These are phyloP conservation scores for Scaptomyza reducta DNA, from an alignment of 2,888 invertebrate species.

Conservation along the genomic window DNA sequence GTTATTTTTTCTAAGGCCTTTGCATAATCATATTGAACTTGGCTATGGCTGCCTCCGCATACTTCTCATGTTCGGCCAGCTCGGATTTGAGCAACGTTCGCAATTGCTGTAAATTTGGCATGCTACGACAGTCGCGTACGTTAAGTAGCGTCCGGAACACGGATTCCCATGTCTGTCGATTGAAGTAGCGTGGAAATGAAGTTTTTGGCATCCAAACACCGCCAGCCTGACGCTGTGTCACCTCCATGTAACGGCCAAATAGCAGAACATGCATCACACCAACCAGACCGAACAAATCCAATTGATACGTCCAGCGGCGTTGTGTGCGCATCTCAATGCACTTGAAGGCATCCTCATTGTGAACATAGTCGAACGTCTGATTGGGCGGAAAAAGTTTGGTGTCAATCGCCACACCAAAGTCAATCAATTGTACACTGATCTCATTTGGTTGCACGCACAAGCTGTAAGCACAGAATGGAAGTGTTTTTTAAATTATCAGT, in stretches of 20 bases:
- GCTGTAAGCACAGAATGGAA: conserved; percentile 77
- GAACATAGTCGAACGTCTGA: conserved; percentile 89
- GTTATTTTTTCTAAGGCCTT: conserved; percentile 19
- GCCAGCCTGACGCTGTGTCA: conserved; percentile 85
- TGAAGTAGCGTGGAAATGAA: conserved; percentile 86
- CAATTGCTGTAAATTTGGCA: conserved; percentile 88
- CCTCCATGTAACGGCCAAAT: conserved; percentile 95
- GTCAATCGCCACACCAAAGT: conserved; percentile 97
- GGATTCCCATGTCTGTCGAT: conserved; percentile 90
- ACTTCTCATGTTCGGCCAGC: conserved; percentile 80
- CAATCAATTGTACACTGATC: conserved; percentile 93
- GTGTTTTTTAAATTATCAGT: background rate
- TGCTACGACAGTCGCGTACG: conserved; percentile 89
- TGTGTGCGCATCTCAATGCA: conserved; percentile 96
- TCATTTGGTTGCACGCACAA: conserved; percentile 84
- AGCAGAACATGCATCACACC: conserved; percentile 94
- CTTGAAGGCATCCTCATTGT: conserved; percentile 89
- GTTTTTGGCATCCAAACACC: conserved; percentile 81
- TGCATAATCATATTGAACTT: conserved; percentile 80
- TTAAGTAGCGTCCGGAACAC: conserved; percentile 93
- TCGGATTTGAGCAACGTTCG: conserved; percentile 80
- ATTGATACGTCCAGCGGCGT: conserved; percentile 97
- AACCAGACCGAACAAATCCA: conserved; percentile 95
- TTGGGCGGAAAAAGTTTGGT: conserved; percentile 92
- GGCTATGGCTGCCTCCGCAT: conserved; percentile 76